Percentiles rank a stretch among this genome's conserved stretches.
Conservation (phyloP, 53 echinoderm and acorn worm genomes). For the Actinopyga echinites region DNA sequence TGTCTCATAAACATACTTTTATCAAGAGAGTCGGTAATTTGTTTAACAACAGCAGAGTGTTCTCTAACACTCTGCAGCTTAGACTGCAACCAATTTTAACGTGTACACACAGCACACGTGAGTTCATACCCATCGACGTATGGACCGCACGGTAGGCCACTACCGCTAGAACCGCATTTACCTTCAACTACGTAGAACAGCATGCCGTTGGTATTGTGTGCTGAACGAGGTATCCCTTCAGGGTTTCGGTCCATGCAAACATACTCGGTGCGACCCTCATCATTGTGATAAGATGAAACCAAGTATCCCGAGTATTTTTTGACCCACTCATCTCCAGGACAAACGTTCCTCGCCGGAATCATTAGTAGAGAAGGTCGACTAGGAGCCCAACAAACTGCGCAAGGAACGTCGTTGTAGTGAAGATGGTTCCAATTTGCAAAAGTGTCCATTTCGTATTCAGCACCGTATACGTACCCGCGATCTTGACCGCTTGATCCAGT, state of each 20-base stretch:
- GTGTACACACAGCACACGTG: conserved; percentile 54
- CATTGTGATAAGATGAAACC: conserved; percentile 18
- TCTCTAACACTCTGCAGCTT: too few relatives aligned
- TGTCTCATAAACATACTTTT: too few relatives aligned
- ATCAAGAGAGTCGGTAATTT: too few relatives aligned
- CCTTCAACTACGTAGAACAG: conserved; percentile 48
- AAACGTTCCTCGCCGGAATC: conserved; percentile 57
- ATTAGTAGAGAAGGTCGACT: conserved; percentile 37
- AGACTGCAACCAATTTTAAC: neutral
- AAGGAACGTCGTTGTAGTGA: conserved; percentile 19
- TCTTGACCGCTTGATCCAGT: neutral
- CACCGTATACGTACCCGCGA: conserved; percentile 8
- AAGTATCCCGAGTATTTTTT: conserved; percentile 55
- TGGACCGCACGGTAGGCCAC: conserved; percentile 47
- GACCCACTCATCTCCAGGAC: conserved; percentile 49
- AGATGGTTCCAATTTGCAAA: neutral
- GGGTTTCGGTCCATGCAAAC: conserved; percentile 53
- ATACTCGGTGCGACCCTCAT: conserved; percentile 28
- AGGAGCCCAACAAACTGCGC: conserved; percentile 51
- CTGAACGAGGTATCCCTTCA: conserved; percentile 23
- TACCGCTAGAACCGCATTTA: conserved; percentile 32
- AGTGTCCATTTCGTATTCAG: conserved; percentile 11
- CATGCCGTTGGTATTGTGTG: conserved; percentile 38
- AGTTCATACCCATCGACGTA: conserved; percentile 45
- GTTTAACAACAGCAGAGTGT: too few relatives aligned